phyloP scores from a whole-genome alignment of 2,888 invertebrate species.

The Fragum fragum region DNA sequence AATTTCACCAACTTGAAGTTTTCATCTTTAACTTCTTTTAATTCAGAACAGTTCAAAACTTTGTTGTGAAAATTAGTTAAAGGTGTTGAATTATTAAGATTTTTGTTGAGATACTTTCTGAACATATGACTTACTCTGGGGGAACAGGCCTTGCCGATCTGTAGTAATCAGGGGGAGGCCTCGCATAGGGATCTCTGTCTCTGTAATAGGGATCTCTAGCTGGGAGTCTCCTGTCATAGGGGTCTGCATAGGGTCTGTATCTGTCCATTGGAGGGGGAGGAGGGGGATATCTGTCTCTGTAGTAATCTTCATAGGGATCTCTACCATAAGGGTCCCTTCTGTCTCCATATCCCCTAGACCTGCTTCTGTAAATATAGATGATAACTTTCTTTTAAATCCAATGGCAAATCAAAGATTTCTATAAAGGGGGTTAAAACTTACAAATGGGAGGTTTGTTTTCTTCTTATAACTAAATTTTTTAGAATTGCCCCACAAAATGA shows the following conservation, averaged over 20 bases:
- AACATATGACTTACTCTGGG: conserved; percentile 15
- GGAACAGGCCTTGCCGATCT: conserved; percentile 61
- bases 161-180: conserved; percentile 80
- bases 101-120: no score
- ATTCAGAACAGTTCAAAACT: no score
- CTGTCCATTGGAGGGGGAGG: conserved; percentile 77
- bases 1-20: no score
- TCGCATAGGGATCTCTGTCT: conserved; percentile 76
- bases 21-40: no score
- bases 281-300: conserved; percentile 77
- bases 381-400: no score
- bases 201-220: conserved; percentile 73
- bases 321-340: conserved; percentile 65
- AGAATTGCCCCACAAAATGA: no score
- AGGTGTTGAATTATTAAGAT: no score
- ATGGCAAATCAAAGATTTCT: no score
- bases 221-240: conserved; percentile 78
- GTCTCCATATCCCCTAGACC: conserved; percentile 49
- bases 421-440: no score
- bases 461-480: no score
- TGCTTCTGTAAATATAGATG: conserved; percentile 39
- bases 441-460: no score
- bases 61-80: no score
- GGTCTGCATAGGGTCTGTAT: conserved; percentile 79
- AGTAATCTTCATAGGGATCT: conserved; percentile 73